Base-by-base conservation (phyloP, 2,113 vertebrate species). In the Pipra filicauda region DNA sequence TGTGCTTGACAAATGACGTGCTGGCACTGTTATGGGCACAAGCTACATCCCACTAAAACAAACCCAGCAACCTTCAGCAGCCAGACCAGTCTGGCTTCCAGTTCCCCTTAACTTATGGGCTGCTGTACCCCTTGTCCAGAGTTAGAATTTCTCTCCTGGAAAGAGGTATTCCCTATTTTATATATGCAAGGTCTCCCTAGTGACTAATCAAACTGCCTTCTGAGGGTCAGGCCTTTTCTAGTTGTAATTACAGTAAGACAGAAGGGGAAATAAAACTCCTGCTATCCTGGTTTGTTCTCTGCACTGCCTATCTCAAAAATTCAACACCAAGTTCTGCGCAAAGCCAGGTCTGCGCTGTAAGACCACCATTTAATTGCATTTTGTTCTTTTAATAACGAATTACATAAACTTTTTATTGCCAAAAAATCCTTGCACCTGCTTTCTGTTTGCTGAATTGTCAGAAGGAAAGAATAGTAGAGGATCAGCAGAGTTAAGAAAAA, bases 361-460 rank as follows among this genome's bases (percentile, higher is more conserved):
- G 33, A 39, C 27, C 61, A 37, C 37, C 20, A 24, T 27, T 52
- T 54, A 52, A 73, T 12, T 69, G 24, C 41, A 6, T 23, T 82
- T 57, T 39, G 37, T 3, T 31, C 74, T 74, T 83, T 72, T 52
- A 75, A 33, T 79, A 92, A 58, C 24, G 49, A 77, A 33, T 75
- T 67, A 41, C 48, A 52, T 37, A 18, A 73, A 64, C 31, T 41
- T 84, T 69, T 72, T 52, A n/a, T 64, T 89, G 73, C 70, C 59
- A 61, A 57, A 66, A 81, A 76, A 49, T 58, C 89, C 55, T 76
- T 54, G 78, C 84, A 94, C 78, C 87, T 96, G 89, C 89, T 71
- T 94, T 89, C 74, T 82, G 85, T 76, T 88, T 95, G 94, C 89
- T 88, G 94, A 94, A 62, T 70, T 76, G 88, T 93, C 94, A 79